These are phyloP conservation scores for Steinernema khuongi DNA, from an alignment of 1,140 invertebrate species.

Conservation along the genomic window DNA sequence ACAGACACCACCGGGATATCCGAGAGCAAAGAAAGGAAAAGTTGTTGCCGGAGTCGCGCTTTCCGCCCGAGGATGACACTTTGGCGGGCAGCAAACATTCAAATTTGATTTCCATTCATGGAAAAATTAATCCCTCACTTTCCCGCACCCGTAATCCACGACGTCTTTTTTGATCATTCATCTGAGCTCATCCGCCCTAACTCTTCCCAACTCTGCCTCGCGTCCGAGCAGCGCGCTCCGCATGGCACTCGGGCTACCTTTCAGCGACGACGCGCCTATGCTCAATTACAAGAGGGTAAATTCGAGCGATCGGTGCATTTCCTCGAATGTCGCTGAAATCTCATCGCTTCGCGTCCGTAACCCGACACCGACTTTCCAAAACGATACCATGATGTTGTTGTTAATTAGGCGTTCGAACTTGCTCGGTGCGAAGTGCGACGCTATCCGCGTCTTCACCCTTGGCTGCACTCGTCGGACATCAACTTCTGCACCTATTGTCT, in stretches of 20 bases:
- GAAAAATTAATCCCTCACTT: background rate
- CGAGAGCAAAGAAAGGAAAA: too few relatives aligned
- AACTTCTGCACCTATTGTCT: too few relatives aligned
- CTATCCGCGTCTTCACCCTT: too few relatives aligned
- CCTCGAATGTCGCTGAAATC: constrained; percentile 1
- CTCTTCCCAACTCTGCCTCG: background rate
- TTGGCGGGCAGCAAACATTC: background rate
- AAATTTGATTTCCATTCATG: background rate
- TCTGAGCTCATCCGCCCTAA: background rate
- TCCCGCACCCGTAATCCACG: background rate
- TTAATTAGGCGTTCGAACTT: background rate
- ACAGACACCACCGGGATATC: too few relatives aligned
- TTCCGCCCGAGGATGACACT: too few relatives aligned
- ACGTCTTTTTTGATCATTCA: constrained; percentile 13
- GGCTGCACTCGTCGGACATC: too few relatives aligned
- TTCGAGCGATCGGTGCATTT: background rate
- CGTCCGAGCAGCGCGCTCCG: background rate
- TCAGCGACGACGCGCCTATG: background rate
- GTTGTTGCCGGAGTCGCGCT: too few relatives aligned
- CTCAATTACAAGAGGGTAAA: background rate
- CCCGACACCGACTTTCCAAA: background rate
- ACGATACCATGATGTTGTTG: background rate
- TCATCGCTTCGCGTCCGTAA: background rate
- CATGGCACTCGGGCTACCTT: background rate
- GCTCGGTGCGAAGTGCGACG: background rate